Conservation (phyloP, 2,113 vertebrate genomes). For the Ondatra zibethicus region DNA sequence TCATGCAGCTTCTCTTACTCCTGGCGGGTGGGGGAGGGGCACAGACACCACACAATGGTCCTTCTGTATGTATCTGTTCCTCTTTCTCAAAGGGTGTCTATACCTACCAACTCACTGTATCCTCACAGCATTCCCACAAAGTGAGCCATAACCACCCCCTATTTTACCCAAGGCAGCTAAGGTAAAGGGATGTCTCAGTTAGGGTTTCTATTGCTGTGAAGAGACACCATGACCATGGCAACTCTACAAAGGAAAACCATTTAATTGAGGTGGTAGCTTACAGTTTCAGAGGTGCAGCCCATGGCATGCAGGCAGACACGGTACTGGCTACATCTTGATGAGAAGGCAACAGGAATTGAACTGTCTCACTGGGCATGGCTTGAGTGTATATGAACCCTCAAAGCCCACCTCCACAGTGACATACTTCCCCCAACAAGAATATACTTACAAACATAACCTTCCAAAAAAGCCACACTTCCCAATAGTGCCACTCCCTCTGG, state of each 20-base stretch:
- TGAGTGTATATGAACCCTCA: background rate
- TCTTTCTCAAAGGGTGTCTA: constrained; percentile 3
- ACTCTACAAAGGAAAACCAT: background rate
- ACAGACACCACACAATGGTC: constrained; percentile 22
- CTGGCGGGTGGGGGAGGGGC: background rate
- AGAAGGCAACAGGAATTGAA: background rate
- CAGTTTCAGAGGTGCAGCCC: background rate
- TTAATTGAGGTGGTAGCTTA: background rate
- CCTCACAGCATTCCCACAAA: background rate
- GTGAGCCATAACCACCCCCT: background rate
- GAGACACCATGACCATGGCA: background rate
- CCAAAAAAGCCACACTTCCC: background rate
- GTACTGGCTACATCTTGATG: background rate
- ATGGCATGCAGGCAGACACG: background rate
- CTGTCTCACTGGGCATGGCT: background rate
- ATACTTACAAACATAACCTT: background rate
- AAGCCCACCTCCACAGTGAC: background rate
- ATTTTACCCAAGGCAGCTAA: constrained; percentile 23
- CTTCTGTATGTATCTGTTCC: background rate
- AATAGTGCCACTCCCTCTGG: background rate
- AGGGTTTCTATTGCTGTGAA: background rate
- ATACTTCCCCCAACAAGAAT: background rate
- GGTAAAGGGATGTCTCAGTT: background rate
- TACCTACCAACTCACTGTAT: background rate
- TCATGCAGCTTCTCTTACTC: background rate